These are phyloP conservation scores for Aleiodes sp. DNA, from an alignment of 1,140 invertebrate species.

Conservation along the genomic window DNA sequence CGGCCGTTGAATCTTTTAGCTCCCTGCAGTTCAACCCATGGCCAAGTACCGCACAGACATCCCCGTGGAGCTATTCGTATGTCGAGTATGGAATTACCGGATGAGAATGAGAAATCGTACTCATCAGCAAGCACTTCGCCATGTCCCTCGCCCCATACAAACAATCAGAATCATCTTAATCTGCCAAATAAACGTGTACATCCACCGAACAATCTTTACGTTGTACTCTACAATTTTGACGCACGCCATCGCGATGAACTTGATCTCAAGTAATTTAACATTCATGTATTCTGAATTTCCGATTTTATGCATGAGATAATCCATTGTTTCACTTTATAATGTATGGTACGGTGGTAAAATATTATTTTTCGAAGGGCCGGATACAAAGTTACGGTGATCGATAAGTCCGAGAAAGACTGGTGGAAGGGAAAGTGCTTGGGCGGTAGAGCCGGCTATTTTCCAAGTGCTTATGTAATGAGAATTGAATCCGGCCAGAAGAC, in stretches of 20 bases:
- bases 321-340: neutral
- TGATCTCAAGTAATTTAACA: conserved; percentile 82
- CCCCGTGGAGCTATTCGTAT: conserved; percentile 78
- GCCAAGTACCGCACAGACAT: conserved; percentile 58
- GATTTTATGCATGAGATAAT: too few species aligned
- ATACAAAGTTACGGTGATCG: conserved; percentile 93
- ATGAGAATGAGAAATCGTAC: conserved; percentile 90
- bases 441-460: conserved; percentile 91
- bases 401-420: conserved; percentile 95
- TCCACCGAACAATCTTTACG: conserved; percentile 90
- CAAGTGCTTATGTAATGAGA: conserved; percentile 92
- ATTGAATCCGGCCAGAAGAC: conserved; percentile 89
- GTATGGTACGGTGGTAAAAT: neutral
- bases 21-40: conserved; percentile 84
- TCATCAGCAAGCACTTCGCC: conserved; percentile 92
- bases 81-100: conserved; percentile 90
- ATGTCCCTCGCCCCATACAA: conserved; percentile 81
- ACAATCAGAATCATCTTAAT: conserved; percentile 61
- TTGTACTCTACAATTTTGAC: conserved; percentile 95
- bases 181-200: conserved; percentile 65
- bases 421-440: conserved; percentile 93
- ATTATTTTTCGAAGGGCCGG: conserved; percentile 74
- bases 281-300: neutral
- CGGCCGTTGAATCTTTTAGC: conserved; percentile 59
- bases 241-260: conserved; percentile 92